These are phyloP conservation scores for Ectemnius lituratus DNA, from an alignment of 2,888 invertebrate genomes.

Conservation along the genomic window DNA sequence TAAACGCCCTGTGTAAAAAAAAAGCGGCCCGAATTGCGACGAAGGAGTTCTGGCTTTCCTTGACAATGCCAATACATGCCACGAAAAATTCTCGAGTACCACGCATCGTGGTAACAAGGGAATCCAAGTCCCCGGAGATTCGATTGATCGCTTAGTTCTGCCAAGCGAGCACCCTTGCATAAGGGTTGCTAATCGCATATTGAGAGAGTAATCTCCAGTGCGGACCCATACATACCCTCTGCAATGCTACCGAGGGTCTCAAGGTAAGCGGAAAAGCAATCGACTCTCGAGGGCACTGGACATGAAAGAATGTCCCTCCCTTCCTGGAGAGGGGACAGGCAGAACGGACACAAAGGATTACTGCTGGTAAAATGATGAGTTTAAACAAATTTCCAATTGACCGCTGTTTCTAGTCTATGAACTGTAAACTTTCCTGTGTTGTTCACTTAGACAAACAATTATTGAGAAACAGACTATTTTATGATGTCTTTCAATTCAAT, in stretches of 20 bases:
- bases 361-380: no score
- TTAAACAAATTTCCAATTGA: no score
- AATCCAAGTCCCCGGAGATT: constrained; percentile 48
- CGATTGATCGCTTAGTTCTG: constrained; percentile 52
- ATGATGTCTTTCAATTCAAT: no score
- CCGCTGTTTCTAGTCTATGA: no score
- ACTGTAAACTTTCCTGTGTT: no score
- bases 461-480: no score
- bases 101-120: constrained; percentile 38
- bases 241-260: constrained; percentile 27
- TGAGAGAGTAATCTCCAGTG: constrained; percentile 41
- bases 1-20: constrained; percentile 36
- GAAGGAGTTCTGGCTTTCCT: constrained; percentile 29
- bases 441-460: no score
- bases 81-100: constrained; percentile 40
- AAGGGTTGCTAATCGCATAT: constrained; percentile 51
- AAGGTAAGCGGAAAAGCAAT: constrained; percentile 15
- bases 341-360: no score
- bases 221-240: constrained; percentile 11
- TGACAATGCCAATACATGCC: constrained; percentile 20
- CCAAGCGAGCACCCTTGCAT: constrained; percentile 45
- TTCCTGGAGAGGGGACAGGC: no score
- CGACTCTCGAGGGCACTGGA: constrained; percentile 1
- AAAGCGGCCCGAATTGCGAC: constrained; percentile 21
- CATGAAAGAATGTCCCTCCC: not conserved